Evolutionary conservation across 2,888 invertebrate genomes (phyloP), one percentile per base, ranked within the genome.

Genomic region (Tetranychus piercei): DNA sequence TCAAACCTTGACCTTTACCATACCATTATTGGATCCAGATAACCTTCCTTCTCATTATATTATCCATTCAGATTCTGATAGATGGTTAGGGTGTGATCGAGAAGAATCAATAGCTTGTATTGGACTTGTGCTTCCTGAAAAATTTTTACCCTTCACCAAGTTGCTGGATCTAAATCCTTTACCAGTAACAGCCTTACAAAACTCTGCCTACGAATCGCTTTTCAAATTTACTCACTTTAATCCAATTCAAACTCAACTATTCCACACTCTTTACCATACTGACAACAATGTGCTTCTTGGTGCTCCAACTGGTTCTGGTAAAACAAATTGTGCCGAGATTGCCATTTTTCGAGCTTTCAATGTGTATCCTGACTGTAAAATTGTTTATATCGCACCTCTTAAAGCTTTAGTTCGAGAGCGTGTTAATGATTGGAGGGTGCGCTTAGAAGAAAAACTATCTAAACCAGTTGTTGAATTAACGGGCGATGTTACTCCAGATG

Each of bases 201-300:
- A 94, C 80, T 84, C 87, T 0, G 82, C 85, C 1, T 92, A 88
- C 80, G 90, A 96, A 82, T 85, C 87, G 73, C 85, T 99, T 4
- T 99, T 94, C 84, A 81, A 79, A n/a, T 99, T 96, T 83, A 88
- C 88, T 0, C 94, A 95, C 82, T 99, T 99, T 85, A 99, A 99
- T 84, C 95, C 97, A 1, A 94, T 99, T 78, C 97, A 97, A 84
- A 95, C 95, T 0, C 96, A 99, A 85, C 90, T 99, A 77, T 99
- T 99, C 83, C 94, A 96, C 83, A 90, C 92, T 72, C 84, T 99
- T 7, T 99, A 94, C 83, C 91, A 97, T 81, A 94, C 93, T 0
- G 94, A 99, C 80, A 87, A 88, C 79, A 97, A 97, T 81, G 90
- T 94, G 8, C 84, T 99, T 43, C 84, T 99, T 6, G 95, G 95